A percentile compares a stretch with the other conserved stretches of the same genome.
These are phyloP conservation scores for Drosophila fungiperda DNA, from an alignment of 2,888 invertebrate species.

Conservation along the genomic window DNA sequence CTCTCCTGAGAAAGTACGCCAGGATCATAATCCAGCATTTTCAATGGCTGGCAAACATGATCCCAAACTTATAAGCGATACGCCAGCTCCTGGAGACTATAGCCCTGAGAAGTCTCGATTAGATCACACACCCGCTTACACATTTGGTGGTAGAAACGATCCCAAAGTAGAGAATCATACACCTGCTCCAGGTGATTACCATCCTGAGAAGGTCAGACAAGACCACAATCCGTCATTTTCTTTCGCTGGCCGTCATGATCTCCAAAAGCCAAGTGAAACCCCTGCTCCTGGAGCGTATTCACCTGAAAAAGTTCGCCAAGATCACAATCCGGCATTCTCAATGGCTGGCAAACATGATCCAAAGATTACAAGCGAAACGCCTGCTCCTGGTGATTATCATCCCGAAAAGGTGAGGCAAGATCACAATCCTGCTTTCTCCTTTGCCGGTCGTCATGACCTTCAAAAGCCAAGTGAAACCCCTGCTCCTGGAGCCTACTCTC, in stretches of 20 bases:
- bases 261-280: conserved; percentile 85
- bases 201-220: conserved; percentile 65
- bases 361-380: conserved; percentile 54
- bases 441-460: conserved; percentile 85
- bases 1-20: conserved; percentile 86
- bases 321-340: conserved; percentile 84
- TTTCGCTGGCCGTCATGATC: conserved; percentile 86
- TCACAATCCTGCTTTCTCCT: conserved; percentile 85
- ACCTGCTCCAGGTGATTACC: conserved; percentile 84
- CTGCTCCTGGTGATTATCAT: conserved; percentile 86
- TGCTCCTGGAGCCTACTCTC: conserved; percentile 86
- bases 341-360: conserved; percentile 33
- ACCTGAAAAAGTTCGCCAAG: conserved; percentile 85
- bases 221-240: conserved; percentile 84
- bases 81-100: conserved; percentile 87
- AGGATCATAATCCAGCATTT: conserved; percentile 86
- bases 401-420: conserved; percentile 85
- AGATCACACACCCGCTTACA: conserved; percentile 86
- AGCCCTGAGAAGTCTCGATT: conserved; percentile 86
- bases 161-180: conserved; percentile 82
- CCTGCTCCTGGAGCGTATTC: conserved; percentile 87
- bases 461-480: conserved; percentile 81
- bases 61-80: conserved; percentile 86
- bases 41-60: conserved; percentile 85
- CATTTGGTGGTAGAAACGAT: conserved; percentile 84